Conservation (phyloP, 2,888 invertebrate genomes). For the Macaria liturata region DNA sequence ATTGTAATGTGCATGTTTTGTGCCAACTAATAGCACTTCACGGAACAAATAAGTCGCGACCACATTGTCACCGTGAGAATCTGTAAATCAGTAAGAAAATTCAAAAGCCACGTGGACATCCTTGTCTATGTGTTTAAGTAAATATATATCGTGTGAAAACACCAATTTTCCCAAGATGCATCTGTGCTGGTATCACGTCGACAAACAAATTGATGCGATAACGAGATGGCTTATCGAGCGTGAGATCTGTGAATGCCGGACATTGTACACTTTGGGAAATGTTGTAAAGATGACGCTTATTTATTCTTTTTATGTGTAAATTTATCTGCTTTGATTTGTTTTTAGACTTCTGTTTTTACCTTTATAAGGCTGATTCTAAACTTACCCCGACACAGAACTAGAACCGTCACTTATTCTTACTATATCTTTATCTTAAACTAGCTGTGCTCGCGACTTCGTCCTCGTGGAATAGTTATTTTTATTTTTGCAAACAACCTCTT, state of each 20-base stretch:
- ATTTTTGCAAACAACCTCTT: no score
- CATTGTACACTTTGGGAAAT: background rate
- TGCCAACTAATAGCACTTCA: constrained; percentile 25
- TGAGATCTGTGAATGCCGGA: constrained; percentile 18
- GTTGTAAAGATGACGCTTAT: no score
- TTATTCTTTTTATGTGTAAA: no score
- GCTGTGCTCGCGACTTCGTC: no score
- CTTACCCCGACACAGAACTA: no score
- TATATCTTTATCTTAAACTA: no score
- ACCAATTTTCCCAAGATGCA: constrained; percentile 22
- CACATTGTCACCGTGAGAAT: constrained; percentile 13
- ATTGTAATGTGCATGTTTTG: constrained; percentile 11
- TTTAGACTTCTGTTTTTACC: no score
- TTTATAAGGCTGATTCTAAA: no score
- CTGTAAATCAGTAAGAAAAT: constrained; percentile 6
- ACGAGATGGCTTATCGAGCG: constrained; percentile 17
- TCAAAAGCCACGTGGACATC: constrained; percentile 7
- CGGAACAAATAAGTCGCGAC: constrained; percentile 19
- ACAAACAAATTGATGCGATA: constrained; percentile 24
- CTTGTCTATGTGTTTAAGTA: constrained; percentile 14
- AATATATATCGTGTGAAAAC: constrained; percentile 21
- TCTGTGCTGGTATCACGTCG: constrained; percentile 18
- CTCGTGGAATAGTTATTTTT: no score
- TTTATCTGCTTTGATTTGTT: no score
- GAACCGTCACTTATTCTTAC: no score